phyloP scores from a whole-genome alignment of 2,888 invertebrate genomes.

The Cybosia mesomella region DNA sequence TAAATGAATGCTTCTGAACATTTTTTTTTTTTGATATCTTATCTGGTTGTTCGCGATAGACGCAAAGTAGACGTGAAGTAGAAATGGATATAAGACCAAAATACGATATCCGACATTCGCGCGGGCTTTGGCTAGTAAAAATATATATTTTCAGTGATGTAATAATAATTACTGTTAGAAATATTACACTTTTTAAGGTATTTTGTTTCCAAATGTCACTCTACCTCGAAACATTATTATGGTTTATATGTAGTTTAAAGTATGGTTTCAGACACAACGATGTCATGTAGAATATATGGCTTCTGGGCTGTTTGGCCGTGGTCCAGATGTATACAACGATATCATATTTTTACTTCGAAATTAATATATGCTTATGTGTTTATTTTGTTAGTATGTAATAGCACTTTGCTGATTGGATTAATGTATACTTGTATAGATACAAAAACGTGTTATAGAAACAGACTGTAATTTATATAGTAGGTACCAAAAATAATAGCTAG shows the following conservation, averaged over 20 bases:
- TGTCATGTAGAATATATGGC: too few species aligned
- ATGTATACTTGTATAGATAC: background rate
- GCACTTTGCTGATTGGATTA: background rate
- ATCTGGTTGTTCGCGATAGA: too few species aligned
- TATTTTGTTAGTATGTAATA: conserved; percentile 13
- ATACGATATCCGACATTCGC: too few species aligned
- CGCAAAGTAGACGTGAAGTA: too few species aligned
- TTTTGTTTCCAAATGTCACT: conserved; percentile 11
- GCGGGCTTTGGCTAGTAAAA: too few species aligned
- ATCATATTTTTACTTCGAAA: background rate
- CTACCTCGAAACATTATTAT: conserved; percentile 26
- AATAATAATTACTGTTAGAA: conserved; percentile 15
- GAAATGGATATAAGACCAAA: too few species aligned
- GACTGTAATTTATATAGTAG: background rate
- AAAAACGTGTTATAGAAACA: background rate
- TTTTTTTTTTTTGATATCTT: too few species aligned
- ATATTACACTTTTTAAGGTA: background rate
- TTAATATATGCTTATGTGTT: conserved; percentile 18
- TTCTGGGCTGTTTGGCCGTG: too few species aligned
- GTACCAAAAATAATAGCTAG: background rate
- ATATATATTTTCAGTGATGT: conserved; percentile 17
- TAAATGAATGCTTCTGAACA: too few species aligned
- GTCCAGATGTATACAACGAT: too few species aligned
- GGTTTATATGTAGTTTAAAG: conserved; percentile 15
- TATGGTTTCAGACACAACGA: background rate